Percentiles rank a stretch among this genome's conserved stretches.
phyloP scores from a whole-genome alignment of 2,797 vertebrate genomes.

The Sebastes taczanowskii region DNA sequence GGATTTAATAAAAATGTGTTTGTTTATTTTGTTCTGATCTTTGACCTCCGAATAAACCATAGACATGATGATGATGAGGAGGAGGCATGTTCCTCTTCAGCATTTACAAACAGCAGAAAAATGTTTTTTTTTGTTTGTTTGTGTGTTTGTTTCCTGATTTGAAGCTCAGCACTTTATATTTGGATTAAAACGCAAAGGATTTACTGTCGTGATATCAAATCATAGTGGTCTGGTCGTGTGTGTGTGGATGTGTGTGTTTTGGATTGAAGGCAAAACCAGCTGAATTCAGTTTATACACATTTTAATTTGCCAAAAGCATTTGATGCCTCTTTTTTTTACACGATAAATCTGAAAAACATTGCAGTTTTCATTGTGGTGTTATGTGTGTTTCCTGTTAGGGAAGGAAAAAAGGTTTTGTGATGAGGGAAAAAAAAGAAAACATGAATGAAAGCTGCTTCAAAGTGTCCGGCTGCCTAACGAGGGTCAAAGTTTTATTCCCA shows the following conservation, averaged over 20 bases:
- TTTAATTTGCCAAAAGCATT: neutral
- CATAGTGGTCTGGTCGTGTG: neutral
- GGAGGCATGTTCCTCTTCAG: neutral
- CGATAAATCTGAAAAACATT: neutral
- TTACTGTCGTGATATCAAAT: neutral
- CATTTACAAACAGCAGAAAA: neutral
- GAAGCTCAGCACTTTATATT: neutral
- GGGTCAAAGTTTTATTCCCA: slow-evolving; percentile 63
- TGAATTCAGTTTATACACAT: neutral
- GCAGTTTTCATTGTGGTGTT: neutral
- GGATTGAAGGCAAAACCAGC: neutral
- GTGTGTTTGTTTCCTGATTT: neutral
- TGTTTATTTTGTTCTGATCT: neutral
- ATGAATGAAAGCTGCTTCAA: neutral
- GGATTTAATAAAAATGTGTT: neutral
- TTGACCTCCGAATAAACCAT: neutral
- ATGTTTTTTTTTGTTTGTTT: neutral
- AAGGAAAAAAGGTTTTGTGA: neutral
- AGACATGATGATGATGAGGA: neutral
- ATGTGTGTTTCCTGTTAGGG: neutral
- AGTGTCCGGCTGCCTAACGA: slow-evolving; percentile 33
- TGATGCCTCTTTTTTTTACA: neutral
- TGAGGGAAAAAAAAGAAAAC: neutral
- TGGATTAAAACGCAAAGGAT: neutral
- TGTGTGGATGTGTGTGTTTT: neutral